phyloP scores from a whole-genome alignment of 2,888 invertebrate genomes.

The Laspeyria flexula region DNA sequence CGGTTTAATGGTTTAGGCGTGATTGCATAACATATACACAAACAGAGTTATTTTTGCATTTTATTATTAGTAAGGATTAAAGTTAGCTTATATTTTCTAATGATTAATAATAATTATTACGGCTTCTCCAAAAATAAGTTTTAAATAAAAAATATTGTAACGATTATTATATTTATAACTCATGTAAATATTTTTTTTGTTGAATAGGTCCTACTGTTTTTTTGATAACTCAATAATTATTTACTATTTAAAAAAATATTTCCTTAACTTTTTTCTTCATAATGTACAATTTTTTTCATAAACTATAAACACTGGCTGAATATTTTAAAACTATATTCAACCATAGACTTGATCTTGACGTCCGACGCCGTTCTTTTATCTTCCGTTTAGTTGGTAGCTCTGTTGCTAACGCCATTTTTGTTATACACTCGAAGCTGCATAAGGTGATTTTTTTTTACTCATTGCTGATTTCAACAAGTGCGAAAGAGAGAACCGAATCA shows the following conservation, averaged over 20 bases:
- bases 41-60: too few relatives aligned
- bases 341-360: slow-evolving; percentile 80
- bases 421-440: slow-evolving; percentile 81
- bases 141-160: too few relatives aligned
- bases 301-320: slow-evolving; percentile 36
- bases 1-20: too few relatives aligned
- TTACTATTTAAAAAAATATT: slow-evolving; percentile 1
- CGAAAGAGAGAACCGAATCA: slow-evolving; percentile 69
- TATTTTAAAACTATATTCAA: slow-evolving; percentile 60
- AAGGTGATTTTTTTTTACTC: slow-evolving; percentile 80
- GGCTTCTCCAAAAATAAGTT: too few relatives aligned
- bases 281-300: background rate
- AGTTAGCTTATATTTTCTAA: too few relatives aligned
- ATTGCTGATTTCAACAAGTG: slow-evolving; percentile 62
- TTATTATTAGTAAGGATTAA: too few relatives aligned
- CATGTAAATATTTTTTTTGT: too few relatives aligned
- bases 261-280: background rate
- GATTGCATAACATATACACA: too few relatives aligned
- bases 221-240: too few relatives aligned
- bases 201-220: too few relatives aligned
- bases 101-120: too few relatives aligned
- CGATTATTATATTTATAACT: too few relatives aligned
- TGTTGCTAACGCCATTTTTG: slow-evolving; percentile 86
- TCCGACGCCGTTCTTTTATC: slow-evolving; percentile 82
- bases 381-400: slow-evolving; percentile 71